Base-by-base conservation (phyloP, 2,888 invertebrate species). In the Cecidostiba fungosa region DNA sequence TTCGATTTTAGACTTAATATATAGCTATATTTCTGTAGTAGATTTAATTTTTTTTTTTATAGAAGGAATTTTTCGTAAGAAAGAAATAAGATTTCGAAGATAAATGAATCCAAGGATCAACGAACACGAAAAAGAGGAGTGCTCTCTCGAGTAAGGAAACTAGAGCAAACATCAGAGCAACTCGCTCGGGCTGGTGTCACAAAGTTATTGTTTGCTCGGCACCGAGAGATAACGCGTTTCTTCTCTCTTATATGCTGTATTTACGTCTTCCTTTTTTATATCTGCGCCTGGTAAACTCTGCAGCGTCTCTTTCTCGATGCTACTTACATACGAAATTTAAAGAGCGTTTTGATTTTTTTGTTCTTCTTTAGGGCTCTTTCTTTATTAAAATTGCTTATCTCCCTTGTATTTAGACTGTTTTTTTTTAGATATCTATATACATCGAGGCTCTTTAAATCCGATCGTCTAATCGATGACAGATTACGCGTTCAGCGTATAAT, bases 131-230 rank as follows among this genome's bases (percentile, higher is more conserved):
- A 89, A 90, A 89, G 90, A 88, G 89, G 90, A 90, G 89, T 88
- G 90, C 88, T 88, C 50, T 50, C 50, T 50, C 88, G 85, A 88
- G 88, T 88, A 89, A 90, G 91, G 89, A 92, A 92, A 93, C 91
- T 91, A 92, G 92, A 92, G 91, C 92, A 92, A 93, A 92, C 91
- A 93, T 89, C 90, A n/a, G n/a, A n/a, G 89, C 88, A 59, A 23
- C 54, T 50, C 54, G 54, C 90, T 54, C 88, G 90, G 80, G n/a
- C 1, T n/a, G 54, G 54, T 19, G 89, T 91, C 89, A 88, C 89
- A 88, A 86, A 89, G 89, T 90, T 90, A 89, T 91, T 91, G 90
- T 92, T 92, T 91, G 89, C 90, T 92, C 89, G 84, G 81, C 85
- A 54, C 85, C 19, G 82, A 92, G 92, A 93, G 92, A 93, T 92